Conservation (phyloP, 2,888 invertebrate genomes). For the Caenorhabditis sinica region DNA sequence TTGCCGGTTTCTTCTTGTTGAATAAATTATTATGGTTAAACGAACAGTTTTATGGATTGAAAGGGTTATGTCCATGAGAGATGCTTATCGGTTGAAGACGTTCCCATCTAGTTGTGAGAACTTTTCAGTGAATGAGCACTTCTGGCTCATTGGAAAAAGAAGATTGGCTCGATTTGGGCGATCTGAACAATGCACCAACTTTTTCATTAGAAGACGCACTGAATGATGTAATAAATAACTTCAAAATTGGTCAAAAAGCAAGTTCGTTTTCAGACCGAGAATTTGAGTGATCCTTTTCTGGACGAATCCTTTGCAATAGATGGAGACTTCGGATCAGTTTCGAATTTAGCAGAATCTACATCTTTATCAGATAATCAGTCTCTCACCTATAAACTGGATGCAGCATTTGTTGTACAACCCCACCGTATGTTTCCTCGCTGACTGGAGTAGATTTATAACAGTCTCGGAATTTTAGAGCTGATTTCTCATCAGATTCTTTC, state of each 20-base stretch:
- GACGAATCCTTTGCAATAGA: conserved; percentile 50
- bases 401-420: conserved; percentile 64
- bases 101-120: neutral
- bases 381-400: conserved; percentile 69
- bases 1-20: conserved; percentile 34
- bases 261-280: conserved; percentile 64
- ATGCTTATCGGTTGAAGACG: neutral
- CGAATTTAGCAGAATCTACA: conserved; percentile 41
- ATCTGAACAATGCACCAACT: conserved; percentile 69
- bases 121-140: conserved; percentile 54
- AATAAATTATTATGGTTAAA: conserved; percentile 54
- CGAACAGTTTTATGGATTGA: neutral
- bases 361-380: conserved; percentile 32
- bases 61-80: conserved; percentile 23
- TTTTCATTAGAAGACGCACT: conserved; percentile 80
- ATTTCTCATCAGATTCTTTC: conserved; percentile 77
- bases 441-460: neutral
- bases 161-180: conserved; percentile 77
- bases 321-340: conserved; percentile 49
- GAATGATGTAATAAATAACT: conserved; percentile 54
- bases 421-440: conserved; percentile 51
- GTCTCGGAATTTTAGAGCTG: conserved; percentile 64
- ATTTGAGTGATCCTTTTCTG: conserved; percentile 67
- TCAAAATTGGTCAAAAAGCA: neutral
- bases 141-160: conserved; percentile 67